Evolutionary conservation across 2,797 vertebrate genomes (phyloP), one percentile per base, ranked within the genome.

Genomic region (Florisuga fusca): DNA sequence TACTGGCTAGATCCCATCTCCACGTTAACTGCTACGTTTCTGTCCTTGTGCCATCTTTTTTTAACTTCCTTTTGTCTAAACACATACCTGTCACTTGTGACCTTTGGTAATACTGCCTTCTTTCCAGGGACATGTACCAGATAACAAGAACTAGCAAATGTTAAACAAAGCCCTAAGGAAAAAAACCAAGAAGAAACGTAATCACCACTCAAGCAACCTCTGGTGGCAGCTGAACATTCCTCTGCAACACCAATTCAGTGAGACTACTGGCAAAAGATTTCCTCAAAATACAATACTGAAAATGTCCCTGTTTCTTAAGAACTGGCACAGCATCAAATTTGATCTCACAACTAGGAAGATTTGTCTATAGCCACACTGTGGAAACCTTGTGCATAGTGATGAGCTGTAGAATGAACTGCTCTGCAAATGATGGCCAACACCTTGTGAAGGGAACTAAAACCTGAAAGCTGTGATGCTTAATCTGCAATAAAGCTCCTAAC

Each of bases 61-160:
- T 66, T 12, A 36, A 62, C 34, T 84, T 86, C 54, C 34, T 95
- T 79, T 84, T 76, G 34, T 61, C 61, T 87, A 25, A 63, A 80
- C 10, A 12, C 2, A 7, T 14, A 54, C 59, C 51, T 87, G 87
- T 69, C 67, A 82, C 7, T 36, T 22, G 25, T 25, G 77, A 86
- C 48, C 75, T 90, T n/a, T 63, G 77, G 67, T 34, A 81, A 45
- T 8, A 8, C 25, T 23, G 38, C 34, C 46, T 14, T 9, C 43
- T 77, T 53, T 43, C 59, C 73, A 55, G 50, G 43, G 58, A 62
- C 26, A 29, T 1, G 53, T 1, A 36, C 22, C 58, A 84, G 34
- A 46, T 46, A 63, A 59, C 15, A 53, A 63, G 27, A 18, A 20
- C 12, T 21, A 22, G 48, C 38, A 54, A 75, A 88, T 14, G 11